Evolutionary conservation across 2,888 invertebrate species (phyloP).

Genomic region (Epirrita christyi): DNA sequence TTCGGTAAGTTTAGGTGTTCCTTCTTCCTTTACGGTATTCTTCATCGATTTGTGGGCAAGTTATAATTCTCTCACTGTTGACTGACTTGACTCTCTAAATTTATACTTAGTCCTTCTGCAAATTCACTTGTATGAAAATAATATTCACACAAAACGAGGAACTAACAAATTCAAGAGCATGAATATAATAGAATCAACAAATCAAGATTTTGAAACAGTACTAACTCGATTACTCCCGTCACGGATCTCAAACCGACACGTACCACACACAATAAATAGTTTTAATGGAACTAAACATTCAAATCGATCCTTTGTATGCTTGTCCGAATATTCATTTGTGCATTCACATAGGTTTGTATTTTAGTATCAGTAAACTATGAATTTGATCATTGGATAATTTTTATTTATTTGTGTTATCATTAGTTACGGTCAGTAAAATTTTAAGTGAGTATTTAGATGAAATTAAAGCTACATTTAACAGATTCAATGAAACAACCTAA

Average conservation of each 20-base stretch:
- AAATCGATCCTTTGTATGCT: conserved; percentile 52
- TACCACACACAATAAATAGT: conserved; percentile 18
- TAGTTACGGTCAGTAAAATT: too few relatives aligned
- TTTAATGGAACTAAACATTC: conserved; percentile 45
- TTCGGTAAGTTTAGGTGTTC: too few relatives aligned
- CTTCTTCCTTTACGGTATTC: too few relatives aligned
- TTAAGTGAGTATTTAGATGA: too few relatives aligned
- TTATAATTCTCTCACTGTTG: too few relatives aligned
- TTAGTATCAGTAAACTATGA: conserved; percentile 21
- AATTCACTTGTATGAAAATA: too few relatives aligned
- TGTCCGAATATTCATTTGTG: conserved; percentile 44
- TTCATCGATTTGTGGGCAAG: too few relatives aligned
- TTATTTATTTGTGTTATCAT: not conserved
- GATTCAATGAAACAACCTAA: too few relatives aligned
- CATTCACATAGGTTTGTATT: conserved; percentile 21
- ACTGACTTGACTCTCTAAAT: too few relatives aligned
- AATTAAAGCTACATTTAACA: too few relatives aligned
- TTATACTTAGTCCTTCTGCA: too few relatives aligned
- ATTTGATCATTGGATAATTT: conserved; percentile 12
- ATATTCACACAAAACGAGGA: not conserved
- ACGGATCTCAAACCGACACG: conserved; percentile 43
- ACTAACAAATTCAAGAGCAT: conserved; percentile 12
- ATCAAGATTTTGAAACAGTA: conserved; percentile 28
- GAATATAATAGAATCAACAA: conserved; percentile 15
- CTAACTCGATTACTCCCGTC: conserved; percentile 36